phyloP scores from a whole-genome alignment of 2,888 invertebrate genomes.

The Tromatobia lineatoria region DNA sequence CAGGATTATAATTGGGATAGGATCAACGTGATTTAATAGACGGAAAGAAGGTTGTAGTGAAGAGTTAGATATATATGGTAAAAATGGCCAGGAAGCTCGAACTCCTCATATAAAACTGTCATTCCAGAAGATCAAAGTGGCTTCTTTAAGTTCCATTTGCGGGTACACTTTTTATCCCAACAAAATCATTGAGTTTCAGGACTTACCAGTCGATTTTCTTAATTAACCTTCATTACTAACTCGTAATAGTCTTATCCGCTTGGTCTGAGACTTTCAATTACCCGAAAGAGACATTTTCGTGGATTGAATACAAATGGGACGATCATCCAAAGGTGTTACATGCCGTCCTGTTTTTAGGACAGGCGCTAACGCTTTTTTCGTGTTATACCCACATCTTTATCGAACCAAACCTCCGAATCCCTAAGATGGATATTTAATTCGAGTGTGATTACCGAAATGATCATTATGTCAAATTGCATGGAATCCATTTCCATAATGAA shows the following conservation, averaged over 20 bases:
- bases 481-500: conserved; percentile 57
- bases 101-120: too few species aligned
- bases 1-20: too few species aligned
- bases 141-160: conserved; percentile 3
- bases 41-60: too few species aligned
- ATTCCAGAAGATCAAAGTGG: background rate
- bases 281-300: background rate
- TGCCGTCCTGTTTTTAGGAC: background rate
- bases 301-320: background rate
- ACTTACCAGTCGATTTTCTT: background rate
- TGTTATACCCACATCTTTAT: background rate
- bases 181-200: background rate
- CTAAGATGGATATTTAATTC: background rate
- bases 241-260: background rate
- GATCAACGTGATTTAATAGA: too few species aligned
- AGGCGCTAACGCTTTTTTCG: background rate
- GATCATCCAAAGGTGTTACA: background rate
- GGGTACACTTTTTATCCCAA: background rate
- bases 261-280: background rate
- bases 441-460: conserved; percentile 36
- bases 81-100: too few species aligned
- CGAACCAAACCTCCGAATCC: background rate
- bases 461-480: conserved; percentile 42
- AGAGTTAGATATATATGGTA: too few species aligned
- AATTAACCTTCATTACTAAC: background rate